Percentiles rank a stretch among this genome's conserved stretches.
phyloP scores from a whole-genome alignment of 2,888 invertebrate genomes.

The Neoitamus cyanurus region DNA sequence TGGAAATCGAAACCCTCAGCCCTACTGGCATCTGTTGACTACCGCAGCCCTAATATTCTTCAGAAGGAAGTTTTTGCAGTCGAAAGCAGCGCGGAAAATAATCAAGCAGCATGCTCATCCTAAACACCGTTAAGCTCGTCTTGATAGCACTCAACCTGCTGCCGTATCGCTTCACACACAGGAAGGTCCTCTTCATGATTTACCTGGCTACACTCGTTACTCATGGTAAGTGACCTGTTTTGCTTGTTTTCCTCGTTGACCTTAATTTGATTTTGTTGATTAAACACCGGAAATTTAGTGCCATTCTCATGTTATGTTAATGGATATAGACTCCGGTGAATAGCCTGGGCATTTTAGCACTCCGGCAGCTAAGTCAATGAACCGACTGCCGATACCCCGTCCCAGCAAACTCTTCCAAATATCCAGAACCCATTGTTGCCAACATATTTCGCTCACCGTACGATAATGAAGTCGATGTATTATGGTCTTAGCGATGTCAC shows the following conservation, averaged over 20 bases:
- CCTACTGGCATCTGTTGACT: constrained; percentile 16
- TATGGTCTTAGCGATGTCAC: constrained; percentile 29
- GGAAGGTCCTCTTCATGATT: constrained; percentile 65
- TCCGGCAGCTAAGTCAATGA: neutral
- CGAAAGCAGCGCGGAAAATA: neutral
- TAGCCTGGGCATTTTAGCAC: constrained; percentile 20
- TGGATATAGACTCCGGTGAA: constrained; percentile 41
- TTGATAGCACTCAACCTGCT: constrained; percentile 66
- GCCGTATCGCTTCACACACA: constrained; percentile 66
- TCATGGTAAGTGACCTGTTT: constrained; percentile 62
- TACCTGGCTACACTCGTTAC: constrained; percentile 66
- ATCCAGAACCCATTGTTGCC: constrained; percentile 13
- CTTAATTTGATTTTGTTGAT: constrained; percentile 52
- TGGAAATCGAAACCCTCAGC: neutral
- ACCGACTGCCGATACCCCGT: neutral
- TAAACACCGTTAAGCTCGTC: constrained; percentile 66
- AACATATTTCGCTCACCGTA: constrained; percentile 23
- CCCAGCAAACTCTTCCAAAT: neutral
- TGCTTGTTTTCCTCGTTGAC: constrained; percentile 47
- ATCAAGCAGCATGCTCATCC: constrained; percentile 62
- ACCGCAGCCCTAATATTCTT: neutral
- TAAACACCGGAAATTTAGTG: constrained; percentile 51
- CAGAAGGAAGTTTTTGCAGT: neutral
- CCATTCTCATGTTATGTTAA: constrained; percentile 46
- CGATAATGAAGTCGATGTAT: constrained; percentile 34